phyloP scores from a whole-genome alignment of 1,140 invertebrate genomes.

The Drosophila sechellia region DNA sequence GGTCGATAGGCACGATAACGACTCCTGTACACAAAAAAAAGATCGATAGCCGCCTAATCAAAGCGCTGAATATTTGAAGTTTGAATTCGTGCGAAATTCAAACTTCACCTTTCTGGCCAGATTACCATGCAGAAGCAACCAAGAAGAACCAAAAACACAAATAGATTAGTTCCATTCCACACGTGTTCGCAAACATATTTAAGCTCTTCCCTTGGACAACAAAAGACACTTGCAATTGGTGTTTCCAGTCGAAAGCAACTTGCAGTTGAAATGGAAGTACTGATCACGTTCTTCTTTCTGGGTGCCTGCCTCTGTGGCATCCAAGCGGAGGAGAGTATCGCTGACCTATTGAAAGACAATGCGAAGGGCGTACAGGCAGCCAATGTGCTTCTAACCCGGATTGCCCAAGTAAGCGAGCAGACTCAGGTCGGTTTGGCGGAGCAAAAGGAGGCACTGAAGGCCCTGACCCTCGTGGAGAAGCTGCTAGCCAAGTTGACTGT shows the following conservation, averaged over 20 bases:
- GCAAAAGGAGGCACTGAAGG: conserved; percentile 36
- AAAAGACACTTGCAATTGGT: conserved; percentile 38
- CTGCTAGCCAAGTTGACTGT: conserved; percentile 29
- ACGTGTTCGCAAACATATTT: conserved; percentile 60
- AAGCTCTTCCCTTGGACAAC: conserved; percentile 13
- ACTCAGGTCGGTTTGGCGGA: conserved; percentile 34
- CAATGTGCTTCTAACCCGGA: conserved; percentile 24
- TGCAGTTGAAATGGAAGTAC: conserved; percentile 42
- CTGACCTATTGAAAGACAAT: conserved; percentile 28
- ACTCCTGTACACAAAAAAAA: conserved; percentile 18
- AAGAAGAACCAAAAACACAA: conserved; percentile 6
- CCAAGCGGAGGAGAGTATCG: conserved; percentile 10
- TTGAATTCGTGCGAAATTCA: conserved; percentile 57
- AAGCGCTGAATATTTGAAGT: conserved; percentile 29
- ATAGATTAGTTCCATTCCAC: conserved; percentile 26
- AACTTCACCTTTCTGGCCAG: conserved; percentile 6
- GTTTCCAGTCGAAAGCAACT: conserved; percentile 22
- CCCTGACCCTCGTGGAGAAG: conserved; percentile 29
- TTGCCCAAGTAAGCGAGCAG: conserved; percentile 29
- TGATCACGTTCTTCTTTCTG: conserved; percentile 30
- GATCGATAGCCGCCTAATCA: conserved; percentile 26
- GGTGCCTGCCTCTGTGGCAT: conserved; percentile 1
- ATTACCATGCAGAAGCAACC: not conserved
- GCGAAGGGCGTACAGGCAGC: conserved; percentile 42
- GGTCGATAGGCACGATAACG: conserved; percentile 24